A percentile compares a stretch with the other conserved stretches of the same genome.
These are phyloP conservation scores for Stegostoma tigrinum DNA, from an alignment of 2,113 vertebrate species.

Conservation along the genomic window DNA sequence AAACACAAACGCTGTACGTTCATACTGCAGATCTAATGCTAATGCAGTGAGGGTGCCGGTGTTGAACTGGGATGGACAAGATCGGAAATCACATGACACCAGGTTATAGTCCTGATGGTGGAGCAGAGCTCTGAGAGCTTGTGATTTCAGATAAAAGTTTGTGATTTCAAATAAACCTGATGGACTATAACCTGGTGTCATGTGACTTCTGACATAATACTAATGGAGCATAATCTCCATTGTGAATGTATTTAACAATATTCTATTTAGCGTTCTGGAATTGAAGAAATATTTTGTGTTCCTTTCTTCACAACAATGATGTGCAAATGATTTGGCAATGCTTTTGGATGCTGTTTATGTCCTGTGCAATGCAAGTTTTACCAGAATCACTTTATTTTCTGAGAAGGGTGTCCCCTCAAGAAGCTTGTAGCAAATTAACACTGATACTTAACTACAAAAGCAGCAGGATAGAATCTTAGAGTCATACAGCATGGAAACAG, in stretches of 20 bases:
- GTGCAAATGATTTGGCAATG: not conserved
- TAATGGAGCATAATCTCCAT: not conserved
- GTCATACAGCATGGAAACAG: too few species aligned
- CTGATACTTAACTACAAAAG: not conserved
- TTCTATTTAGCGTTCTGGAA: not conserved
- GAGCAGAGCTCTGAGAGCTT: too few species aligned
- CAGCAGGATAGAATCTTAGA: not conserved
- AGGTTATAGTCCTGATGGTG: too few species aligned
- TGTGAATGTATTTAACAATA: not conserved
- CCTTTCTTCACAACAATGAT: not conserved
- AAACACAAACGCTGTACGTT: not conserved
- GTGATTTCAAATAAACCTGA: too few species aligned
- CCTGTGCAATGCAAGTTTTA: not conserved
- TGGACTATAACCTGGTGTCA: too few species aligned
- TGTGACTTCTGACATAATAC: not conserved
- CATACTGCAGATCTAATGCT: not conserved
- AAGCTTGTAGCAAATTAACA: not conserved
- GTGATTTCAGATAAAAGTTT: too few species aligned
- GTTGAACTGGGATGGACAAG: too few species aligned
- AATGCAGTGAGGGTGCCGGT: not conserved
- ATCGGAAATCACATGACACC: too few species aligned
- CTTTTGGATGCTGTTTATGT: not conserved
- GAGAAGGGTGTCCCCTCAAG: not conserved
- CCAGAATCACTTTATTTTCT: not conserved
- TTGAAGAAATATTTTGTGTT: not conserved